Base-by-base conservation (phyloP, 2,113 vertebrate species). In the Labrus mixtus region DNA sequence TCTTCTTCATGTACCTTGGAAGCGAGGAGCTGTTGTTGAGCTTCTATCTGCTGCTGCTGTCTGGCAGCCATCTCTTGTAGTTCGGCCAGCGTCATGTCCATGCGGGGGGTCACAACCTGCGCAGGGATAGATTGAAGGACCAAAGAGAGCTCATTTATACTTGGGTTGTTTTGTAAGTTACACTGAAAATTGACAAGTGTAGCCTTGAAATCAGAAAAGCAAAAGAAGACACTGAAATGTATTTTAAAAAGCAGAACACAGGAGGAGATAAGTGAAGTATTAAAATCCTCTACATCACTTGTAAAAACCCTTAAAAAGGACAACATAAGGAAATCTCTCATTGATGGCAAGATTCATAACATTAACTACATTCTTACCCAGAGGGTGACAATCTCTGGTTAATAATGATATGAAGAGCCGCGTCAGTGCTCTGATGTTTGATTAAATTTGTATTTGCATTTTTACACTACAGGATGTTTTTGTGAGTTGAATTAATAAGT, bases 41-140 rank as follows among this genome's bases (percentile, higher is more conserved):
- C 87, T 67, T 99, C 98, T 33, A 99, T 99, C 91, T 99, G 97
- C 8, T 98, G 97, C 92, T 99, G 98, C 67, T 99, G 98, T 54
- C 97, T 93, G 25, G 97, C 93, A 4, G 98, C 97, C 97, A 99
- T 99, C 68, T 99, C 98, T 87, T 99, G 98, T 33, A 99, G 94
- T 87, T 99, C 98, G 0, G 96, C 93, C 62, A 99, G 90, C 0
- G 97, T 98, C 96, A 98, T 96, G 86, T 99, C 97, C 97, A 97
- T 97, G 76, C 97, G 93, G 7, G 98, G 96, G 60, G 91, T 93
- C 8, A 79, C 91, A 53, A 98, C 93, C 98, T 99, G 73, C 3
- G 62, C 10, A 65, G 41, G 10, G 29, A 43, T 4, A n/a, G 12
- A 61, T 3, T 23, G 8, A 82, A 1, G 2, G 13, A 43, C 5